Evolutionary conservation across 2,113 vertebrate species (phyloP), one percentile per base, ranked within the genome.

Genomic region (Rostratula benghalensis): DNA sequence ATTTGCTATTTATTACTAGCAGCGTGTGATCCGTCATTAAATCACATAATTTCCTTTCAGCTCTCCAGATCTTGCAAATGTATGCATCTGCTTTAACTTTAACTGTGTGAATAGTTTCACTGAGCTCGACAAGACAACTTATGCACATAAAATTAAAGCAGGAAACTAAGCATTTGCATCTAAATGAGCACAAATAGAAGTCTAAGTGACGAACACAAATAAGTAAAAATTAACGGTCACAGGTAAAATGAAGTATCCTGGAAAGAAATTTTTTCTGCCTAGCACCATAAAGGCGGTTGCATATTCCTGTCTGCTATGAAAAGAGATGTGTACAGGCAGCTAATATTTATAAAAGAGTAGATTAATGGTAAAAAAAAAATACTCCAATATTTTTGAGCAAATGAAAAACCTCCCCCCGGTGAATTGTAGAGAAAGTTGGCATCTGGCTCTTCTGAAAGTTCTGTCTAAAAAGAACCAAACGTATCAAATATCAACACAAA

Each of bases 71-170:
- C 92, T 88, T 92, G 46, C 63, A 93, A 90, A 94, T 27, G 13
- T 56, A 46, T 92, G 85, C 92, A 89, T 96, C 90, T 95, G 96
- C 90, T 96, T 96, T 95, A 78, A 87, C 82, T 96, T 87, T 83
- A 60, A 67, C 30, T 31, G 30, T 27, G 50, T 27, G 35, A 56
- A 39, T 53, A 56, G 48, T 18, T 92, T 83, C 75, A 46, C 59
- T 43, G 30, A 88, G 50, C n/a, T 84, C 48, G 79, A 61, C 39
- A 57, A 68, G 76, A 81, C 59, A 83, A 77, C 33, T 65, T 28
- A 15, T 25, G 5, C 28, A 13, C 31, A 53, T 53, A 87, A 95
- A 92, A 78, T 60, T 78, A 22, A 71, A 86, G 27, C 13, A 56
- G 33, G 91, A 73, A 89, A 74, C 43, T 28, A 37, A 56, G 19